Evolutionary conservation across 2,888 invertebrate genomes (phyloP), one percentile per base, ranked within the genome.

Genomic region (Mimumesa dahlbomi): DNA sequence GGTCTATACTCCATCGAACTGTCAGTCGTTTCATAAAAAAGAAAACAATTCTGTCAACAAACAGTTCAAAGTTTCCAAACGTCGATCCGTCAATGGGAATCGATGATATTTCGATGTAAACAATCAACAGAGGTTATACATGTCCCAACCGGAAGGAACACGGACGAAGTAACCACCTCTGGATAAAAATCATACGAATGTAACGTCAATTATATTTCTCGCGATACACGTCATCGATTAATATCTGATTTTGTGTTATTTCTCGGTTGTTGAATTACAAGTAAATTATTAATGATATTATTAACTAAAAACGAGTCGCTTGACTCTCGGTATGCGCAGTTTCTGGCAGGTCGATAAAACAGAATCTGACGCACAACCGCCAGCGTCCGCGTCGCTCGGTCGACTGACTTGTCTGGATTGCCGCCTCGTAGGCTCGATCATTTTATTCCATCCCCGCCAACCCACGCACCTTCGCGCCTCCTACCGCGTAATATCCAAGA

Each of bases 371-470:
- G 64, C 59, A n/a, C 75, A 59, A 80, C 73, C 75, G 70, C 69
- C 52, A 56, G 50, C 62, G 61, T 49, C 68, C 66, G 76, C 57
- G 63, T 66, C 77, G 62, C 82, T 77, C 77, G 77, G 77, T 83
- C 84, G 85, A 85, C 85, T 84, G 71, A 70, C 75, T 63, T 65
- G 53, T 66, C 71, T 66, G 66, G 61, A 75, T 72, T 71, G 62
- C 66, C 76, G 62, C 70, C 71, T 69, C 67, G 43, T 48, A 13
- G 38, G 61, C 59, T 40, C 66, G 42, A 50, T 57, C 64, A 64
- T 68, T 77, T 67, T 57, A 69, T 59, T 67, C 66, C 64, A 64
- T 64, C 74, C 73, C 78, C 79, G 56, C 70, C 58, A 34, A 11
- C n/a, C 40, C 1, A 9, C 40, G n/a, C 19, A 2, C 19, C 13